Conservation (phyloP, 2,888 invertebrate genomes). For the Spodoptera littoralis region DNA sequence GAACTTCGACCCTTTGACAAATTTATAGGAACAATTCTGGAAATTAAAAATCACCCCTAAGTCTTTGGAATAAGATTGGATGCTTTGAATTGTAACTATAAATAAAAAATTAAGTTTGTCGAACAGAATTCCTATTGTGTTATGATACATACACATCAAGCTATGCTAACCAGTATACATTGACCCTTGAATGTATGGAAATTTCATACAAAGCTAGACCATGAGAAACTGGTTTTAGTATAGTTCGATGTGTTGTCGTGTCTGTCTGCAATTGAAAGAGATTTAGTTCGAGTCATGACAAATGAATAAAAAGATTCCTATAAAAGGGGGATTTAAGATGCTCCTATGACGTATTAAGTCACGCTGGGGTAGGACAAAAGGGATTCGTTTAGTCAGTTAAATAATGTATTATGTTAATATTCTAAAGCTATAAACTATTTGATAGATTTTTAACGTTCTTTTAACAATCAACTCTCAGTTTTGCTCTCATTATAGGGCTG, state of each 20-base stretch:
- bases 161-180: too few relatives aligned
- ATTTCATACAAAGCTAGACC: too few relatives aligned
- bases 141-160: neutral
- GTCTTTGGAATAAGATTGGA: neutral
- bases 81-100: rapidly evolving
- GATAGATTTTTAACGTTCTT: too few relatives aligned
- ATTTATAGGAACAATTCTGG: neutral
- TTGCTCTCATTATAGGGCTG: too few relatives aligned
- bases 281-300: conserved; percentile 56
- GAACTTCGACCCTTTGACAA: conserved; percentile 35
- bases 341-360: conserved; percentile 7
- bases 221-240: too few relatives aligned
- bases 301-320: conserved; percentile 54
- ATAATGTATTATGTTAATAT: too few relatives aligned
- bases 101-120: conserved; percentile 17
- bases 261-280: conserved; percentile 34
- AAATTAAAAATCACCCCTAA: neutral
- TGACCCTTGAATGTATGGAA: too few relatives aligned
- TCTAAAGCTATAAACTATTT: too few relatives aligned
- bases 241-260: too few relatives aligned
- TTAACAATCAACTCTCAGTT: too few relatives aligned
- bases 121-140: conserved; percentile 51
- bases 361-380: conserved; percentile 15
- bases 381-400: conserved; percentile 5
- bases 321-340: conserved; percentile 16